A percentile compares a stretch with the other conserved stretches of the same genome.
These are phyloP conservation scores for Hapalemur alaotrensis DNA, from an alignment of 2,797 vertebrate genomes.

Conservation along the genomic window DNA sequence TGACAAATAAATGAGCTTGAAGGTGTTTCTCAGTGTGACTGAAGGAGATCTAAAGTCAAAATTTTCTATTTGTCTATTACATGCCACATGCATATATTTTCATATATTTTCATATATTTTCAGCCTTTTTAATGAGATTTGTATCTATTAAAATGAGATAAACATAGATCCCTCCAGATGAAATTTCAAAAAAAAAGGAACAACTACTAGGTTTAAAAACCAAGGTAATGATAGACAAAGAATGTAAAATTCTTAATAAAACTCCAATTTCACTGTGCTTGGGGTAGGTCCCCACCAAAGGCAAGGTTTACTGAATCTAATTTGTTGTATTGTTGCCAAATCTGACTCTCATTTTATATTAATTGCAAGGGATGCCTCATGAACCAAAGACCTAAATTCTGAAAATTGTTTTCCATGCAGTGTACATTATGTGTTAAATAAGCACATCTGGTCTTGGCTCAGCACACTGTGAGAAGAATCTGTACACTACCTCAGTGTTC, in stretches of 20 bases:
- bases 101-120: background rate
- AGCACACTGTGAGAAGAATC: background rate
- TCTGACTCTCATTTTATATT: conserved; percentile 38
- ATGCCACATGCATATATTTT: background rate
- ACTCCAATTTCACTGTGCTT: background rate
- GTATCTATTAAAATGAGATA: background rate
- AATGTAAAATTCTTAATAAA: background rate
- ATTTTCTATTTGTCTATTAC: background rate
- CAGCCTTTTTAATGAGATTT: background rate
- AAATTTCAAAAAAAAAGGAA: background rate
- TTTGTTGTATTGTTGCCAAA: background rate
- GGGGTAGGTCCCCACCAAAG: background rate
- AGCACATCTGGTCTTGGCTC: conserved; percentile 27
- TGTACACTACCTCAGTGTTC: background rate
- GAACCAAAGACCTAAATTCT: conserved; percentile 45
- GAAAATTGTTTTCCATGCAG: conserved; percentile 19
- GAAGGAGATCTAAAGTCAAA: background rate
- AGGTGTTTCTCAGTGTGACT: background rate
- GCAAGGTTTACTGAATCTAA: background rate
- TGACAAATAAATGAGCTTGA: background rate
- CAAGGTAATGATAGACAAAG: background rate
- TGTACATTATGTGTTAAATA: background rate
- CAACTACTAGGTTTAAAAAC: background rate
- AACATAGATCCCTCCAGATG: background rate
- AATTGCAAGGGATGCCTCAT: conserved; percentile 40